phyloP scores from a whole-genome alignment of 2,888 invertebrate species.

The Chrysolina oricalcia region DNA sequence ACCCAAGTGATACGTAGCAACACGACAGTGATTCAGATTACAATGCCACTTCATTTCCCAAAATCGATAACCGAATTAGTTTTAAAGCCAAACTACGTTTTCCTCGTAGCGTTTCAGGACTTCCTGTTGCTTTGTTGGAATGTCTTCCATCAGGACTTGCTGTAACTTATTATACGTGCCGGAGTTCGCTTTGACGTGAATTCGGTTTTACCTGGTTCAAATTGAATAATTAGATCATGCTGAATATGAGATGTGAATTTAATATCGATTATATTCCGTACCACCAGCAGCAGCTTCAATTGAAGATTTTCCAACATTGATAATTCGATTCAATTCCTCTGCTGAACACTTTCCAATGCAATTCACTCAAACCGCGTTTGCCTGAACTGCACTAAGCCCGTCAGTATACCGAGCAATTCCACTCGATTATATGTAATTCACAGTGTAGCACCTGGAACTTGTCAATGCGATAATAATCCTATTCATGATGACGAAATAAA shows the following conservation, averaged over 20 bases:
- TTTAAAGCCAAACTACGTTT: slow-evolving; percentile 7
- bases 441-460: not conserved
- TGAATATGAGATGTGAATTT: slow-evolving; percentile 5
- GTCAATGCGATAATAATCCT: too few species aligned
- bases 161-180: slow-evolving; percentile 3
- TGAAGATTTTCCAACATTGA: not conserved
- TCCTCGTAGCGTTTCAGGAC: slow-evolving; percentile 9
- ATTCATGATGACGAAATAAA: too few species aligned
- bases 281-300: slow-evolving; percentile 3
- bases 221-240: slow-evolving; percentile 22
- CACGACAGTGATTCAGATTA: slow-evolving; percentile 3
- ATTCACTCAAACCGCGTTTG: not conserved
- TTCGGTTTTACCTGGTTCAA: slow-evolving; percentile 16
- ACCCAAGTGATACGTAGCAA: not conserved
- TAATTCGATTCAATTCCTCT: slow-evolving; percentile 11
- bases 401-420: not conserved
- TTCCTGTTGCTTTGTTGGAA: slow-evolving; percentile 19
- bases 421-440: not conserved
- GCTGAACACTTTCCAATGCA: not conserved
- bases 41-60: not conserved
- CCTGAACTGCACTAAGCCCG: not conserved
- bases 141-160: slow-evolving; percentile 12
- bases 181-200: slow-evolving; percentile 10
- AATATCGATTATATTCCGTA: slow-evolving; percentile 14
- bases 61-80: slow-evolving; percentile 16